Percentiles rank a stretch among this genome's conserved stretches.
Conservation (phyloP, 2,113 vertebrate species). For the Passer domesticus region DNA sequence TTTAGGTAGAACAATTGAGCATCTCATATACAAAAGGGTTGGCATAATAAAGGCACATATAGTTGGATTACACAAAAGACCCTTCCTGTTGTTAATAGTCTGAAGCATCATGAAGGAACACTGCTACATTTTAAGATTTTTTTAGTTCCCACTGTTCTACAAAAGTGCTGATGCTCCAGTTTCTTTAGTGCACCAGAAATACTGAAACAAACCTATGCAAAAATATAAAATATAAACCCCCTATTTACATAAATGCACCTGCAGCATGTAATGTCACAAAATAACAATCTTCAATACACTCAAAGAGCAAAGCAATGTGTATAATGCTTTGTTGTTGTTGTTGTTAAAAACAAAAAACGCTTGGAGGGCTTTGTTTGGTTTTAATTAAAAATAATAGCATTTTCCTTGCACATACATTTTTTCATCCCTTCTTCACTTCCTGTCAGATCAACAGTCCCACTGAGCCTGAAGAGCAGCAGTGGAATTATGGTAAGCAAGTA, state of each 20-base stretch:
- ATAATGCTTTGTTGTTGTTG: not conserved
- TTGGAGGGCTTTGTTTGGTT: not conserved
- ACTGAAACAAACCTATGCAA: not conserved
- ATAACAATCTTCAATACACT: not conserved
- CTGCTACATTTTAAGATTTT: not conserved
- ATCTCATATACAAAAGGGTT: not conserved
- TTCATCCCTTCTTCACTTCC: no score
- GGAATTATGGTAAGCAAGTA: constrained; percentile 87
- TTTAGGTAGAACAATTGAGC: not conserved
- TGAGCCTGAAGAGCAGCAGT: no score
- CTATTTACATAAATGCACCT: not conserved
- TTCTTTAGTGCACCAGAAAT: not conserved
- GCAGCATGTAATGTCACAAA: not conserved
- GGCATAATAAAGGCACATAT: not conserved
- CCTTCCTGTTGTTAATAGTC: not conserved
- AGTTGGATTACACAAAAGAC: not conserved
- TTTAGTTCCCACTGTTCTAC: not conserved
- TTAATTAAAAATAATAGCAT: no score
- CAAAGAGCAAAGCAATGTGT: not conserved
- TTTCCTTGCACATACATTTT: no score
- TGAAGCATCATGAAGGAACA: not conserved
- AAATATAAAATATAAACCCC: not conserved
- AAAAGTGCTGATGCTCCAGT: not conserved
- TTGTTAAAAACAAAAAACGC: not conserved
- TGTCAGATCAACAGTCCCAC: no score